phyloP scores from a whole-genome alignment of 2,113 vertebrate species.

The Dicaeum eximium region DNA sequence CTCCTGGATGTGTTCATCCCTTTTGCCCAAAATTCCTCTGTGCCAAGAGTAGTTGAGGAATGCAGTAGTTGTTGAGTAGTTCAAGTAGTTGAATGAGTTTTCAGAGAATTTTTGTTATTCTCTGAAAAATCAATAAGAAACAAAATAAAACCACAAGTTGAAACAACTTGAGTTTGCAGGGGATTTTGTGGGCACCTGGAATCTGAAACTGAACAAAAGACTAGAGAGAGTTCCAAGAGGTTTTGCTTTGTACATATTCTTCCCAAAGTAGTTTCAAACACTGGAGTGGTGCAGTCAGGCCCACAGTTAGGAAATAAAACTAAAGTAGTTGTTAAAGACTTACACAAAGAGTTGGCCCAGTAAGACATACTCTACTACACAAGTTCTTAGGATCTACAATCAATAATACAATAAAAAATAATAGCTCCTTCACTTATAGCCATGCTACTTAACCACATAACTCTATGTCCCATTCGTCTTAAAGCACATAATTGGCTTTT shows the following conservation, averaged over 20 bases:
- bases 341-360: background rate
- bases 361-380: background rate
- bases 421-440: constrained; percentile 30
- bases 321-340: background rate
- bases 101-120: background rate
- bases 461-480: background rate
- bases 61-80: no score
- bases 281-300: background rate
- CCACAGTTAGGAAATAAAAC: background rate
- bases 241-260: background rate
- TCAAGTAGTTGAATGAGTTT: no score
- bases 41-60: background rate
- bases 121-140: background rate
- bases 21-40: background rate
- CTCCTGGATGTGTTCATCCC: background rate
- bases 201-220: background rate
- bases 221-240: background rate
- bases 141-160: background rate
- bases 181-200: background rate
- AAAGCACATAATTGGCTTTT: constrained; percentile 1
- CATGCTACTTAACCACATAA: background rate
- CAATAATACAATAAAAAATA: constrained; percentile 31
- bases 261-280: background rate
- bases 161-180: background rate
- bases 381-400: constrained; percentile 6